Percentiles rank a stretch among this genome's conserved stretches.
phyloP scores from a whole-genome alignment of 2,888 invertebrate species.

The Euproctis similis region DNA sequence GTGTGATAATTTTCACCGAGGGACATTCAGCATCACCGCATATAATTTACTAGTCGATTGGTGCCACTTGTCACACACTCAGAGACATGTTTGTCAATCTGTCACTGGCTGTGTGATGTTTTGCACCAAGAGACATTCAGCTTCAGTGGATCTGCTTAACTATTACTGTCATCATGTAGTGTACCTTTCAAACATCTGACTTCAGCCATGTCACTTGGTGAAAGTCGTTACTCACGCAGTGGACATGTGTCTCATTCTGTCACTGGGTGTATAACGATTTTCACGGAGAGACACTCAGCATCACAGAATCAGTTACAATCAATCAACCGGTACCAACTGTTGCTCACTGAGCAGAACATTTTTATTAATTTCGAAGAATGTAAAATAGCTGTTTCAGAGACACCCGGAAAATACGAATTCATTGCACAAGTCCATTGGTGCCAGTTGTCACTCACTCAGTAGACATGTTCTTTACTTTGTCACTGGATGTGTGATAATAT shows the following conservation, averaged over 20 bases:
- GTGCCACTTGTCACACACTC: slow-evolving; percentile 6
- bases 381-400: neutral
- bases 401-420: no score
- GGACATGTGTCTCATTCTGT: slow-evolving; percentile 17
- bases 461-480: slow-evolving; percentile 17
- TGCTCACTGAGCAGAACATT: slow-evolving; percentile 13
- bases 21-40: slow-evolving; percentile 8
- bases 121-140: neutral
- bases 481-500: slow-evolving; percentile 24
- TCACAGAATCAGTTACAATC: no score
- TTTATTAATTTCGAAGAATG: neutral
- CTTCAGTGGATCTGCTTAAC: no score
- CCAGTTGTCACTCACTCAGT: slow-evolving; percentile 10
- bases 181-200: no score
- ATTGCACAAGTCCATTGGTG: slow-evolving; percentile 2
- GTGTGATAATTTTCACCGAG: slow-evolving; percentile 10
- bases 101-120: slow-evolving; percentile 11
- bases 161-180: no score
- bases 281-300: slow-evolving; percentile 4
- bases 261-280: slow-evolving; percentile 21
- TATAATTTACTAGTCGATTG: neutral
- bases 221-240: slow-evolving; percentile 9
- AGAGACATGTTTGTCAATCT: slow-evolving; percentile 9
- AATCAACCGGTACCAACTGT: slow-evolving; percentile 4
- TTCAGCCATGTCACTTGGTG: neutral